Evolutionary conservation across 1,140 invertebrate genomes (phyloP), one percentile per base, ranked within the genome.

Genomic region (Ptiloglossa arizonensis): DNA sequence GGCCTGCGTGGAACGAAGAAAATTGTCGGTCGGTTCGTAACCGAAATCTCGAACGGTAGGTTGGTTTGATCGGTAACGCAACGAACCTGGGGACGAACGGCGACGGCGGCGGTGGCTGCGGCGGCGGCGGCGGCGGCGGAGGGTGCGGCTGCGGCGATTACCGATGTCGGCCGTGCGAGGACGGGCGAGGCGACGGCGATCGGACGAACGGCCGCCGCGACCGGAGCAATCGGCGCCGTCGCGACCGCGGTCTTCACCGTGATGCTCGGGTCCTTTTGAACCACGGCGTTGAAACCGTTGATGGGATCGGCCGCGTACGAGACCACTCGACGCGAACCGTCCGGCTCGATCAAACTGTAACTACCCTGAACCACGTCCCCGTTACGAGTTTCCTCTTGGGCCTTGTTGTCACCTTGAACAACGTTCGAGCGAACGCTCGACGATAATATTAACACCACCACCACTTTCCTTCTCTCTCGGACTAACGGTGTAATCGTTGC

Each of bases 351-450:
- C 6, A 93, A 82, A 56, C 89, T 92, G 83, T 93, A 94, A 52
- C 91, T 90, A 29, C 94, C 94, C 64, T 91, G 89, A 24, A 94
- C 93, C 0, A 92, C 86, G 69, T 94, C 92, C 5, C 93, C 93
- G 59, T 92, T 85, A 35, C 93, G 88, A 46, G 87, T 92, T 83
- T 94, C 94, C 60, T 93, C 86, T 71, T 92, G 91, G 11, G 88
- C 87, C 72, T 93, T 93, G 80, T 89, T 87, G 78, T 93, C 92
- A 35, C 94, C 91, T 91, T 70, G 87, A 87, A 82, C 46, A 73
- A 29, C 73, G 29, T 8, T 48, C 24, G 52, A 57, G 64, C 50
- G 69, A n/a, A n/a, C n/a, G n/a, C n/a, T n/a, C n/a, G n/a, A n/a
- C n/a, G n/a, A n/a, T n/a, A n/a, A n/a, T n/a, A n/a, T n/a, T n/a